These are phyloP conservation scores for Drosophila truncata DNA, from an alignment of 1,140 invertebrate species.

Conservation along the genomic window DNA sequence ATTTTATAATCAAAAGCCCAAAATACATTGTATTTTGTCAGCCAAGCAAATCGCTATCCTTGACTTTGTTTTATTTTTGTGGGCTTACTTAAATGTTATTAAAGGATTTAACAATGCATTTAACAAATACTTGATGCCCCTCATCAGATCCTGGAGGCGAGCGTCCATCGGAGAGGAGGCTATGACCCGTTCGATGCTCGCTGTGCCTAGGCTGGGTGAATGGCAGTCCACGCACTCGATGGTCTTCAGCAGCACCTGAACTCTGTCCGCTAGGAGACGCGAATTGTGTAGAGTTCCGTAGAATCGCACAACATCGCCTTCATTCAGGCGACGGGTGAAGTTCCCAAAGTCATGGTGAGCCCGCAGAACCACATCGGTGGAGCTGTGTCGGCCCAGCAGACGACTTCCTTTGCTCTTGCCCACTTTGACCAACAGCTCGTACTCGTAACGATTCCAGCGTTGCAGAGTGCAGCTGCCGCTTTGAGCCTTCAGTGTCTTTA, in stretches of 20 bases:
- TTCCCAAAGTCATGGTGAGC: conserved; percentile 90
- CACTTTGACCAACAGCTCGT: conserved; percentile 90
- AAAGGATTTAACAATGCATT: conserved; percentile 92
- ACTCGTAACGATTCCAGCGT: conserved; percentile 89
- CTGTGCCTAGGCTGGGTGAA: conserved; percentile 85
- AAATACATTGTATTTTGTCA: neutral
- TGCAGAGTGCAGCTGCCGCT: conserved; percentile 89
- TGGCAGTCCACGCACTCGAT: conserved; percentile 90
- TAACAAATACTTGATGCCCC: conserved; percentile 90
- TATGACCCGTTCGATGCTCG: conserved; percentile 85
- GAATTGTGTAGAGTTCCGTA: conserved; percentile 87
- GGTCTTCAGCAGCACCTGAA: conserved; percentile 87
- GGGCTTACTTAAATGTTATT: conserved; percentile 89
- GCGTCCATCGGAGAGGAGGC: conserved; percentile 85
- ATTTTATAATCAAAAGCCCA: neutral
- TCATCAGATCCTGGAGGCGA: conserved; percentile 87
- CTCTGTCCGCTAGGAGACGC: conserved; percentile 54
- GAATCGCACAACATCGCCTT: conserved; percentile 91
- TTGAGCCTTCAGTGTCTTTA: conserved; percentile 87
- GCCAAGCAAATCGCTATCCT: neutral
- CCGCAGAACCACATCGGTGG: conserved; percentile 87
- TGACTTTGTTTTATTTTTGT: conserved; percentile 4
- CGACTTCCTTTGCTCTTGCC: conserved; percentile 86
- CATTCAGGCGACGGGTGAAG: conserved; percentile 89
- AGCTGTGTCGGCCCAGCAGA: conserved; percentile 87